Percentiles rank a stretch among this genome's conserved stretches.
Conservation (phyloP, 2,888 invertebrate species). For the Agrochola lychnidis region DNA sequence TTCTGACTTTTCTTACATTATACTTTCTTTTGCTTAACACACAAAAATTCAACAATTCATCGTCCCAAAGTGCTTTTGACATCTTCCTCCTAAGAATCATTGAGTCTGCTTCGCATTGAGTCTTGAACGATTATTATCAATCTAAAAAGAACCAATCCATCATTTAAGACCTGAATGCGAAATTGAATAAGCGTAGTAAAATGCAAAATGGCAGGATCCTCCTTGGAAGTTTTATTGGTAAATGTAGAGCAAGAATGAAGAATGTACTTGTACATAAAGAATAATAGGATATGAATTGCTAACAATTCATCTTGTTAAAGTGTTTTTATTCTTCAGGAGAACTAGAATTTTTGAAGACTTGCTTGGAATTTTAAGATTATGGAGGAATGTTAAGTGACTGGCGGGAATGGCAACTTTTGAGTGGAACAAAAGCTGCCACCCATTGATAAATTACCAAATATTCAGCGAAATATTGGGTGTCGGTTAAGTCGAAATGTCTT, state of each 20-base stretch:
- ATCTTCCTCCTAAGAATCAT: slow-evolving; percentile 5
- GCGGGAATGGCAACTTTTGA: neutral
- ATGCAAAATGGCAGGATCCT: slow-evolving; percentile 51
- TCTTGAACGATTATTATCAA: slow-evolving; percentile 10
- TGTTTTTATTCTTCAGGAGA: neutral
- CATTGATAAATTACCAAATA: slow-evolving; percentile 8
- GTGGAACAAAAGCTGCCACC: neutral
- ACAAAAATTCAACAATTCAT: neutral
- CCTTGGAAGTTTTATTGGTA: slow-evolving; percentile 35
- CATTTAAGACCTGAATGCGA: slow-evolving; percentile 55
- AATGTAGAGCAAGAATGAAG: slow-evolving; percentile 34
- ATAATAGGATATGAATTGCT: slow-evolving; percentile 46
- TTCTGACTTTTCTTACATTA: neutral
- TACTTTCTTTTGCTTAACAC: neutral
- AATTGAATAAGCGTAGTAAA: slow-evolving; percentile 56
- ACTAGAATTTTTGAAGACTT: neutral
- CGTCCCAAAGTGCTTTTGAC: neutral
- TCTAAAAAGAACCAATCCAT: slow-evolving; percentile 34
- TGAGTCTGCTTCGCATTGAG: slow-evolving; percentile 1
- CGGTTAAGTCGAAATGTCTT: slow-evolving; percentile 22
- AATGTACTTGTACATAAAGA: slow-evolving; percentile 21
- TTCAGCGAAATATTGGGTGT: neutral
- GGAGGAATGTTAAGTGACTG: neutral
- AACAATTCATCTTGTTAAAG: slow-evolving; percentile 31
- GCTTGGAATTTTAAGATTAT: neutral